These are phyloP conservation scores for Eupithecia dodoneata DNA, from an alignment of 2,888 invertebrate genomes.

Conservation along the genomic window DNA sequence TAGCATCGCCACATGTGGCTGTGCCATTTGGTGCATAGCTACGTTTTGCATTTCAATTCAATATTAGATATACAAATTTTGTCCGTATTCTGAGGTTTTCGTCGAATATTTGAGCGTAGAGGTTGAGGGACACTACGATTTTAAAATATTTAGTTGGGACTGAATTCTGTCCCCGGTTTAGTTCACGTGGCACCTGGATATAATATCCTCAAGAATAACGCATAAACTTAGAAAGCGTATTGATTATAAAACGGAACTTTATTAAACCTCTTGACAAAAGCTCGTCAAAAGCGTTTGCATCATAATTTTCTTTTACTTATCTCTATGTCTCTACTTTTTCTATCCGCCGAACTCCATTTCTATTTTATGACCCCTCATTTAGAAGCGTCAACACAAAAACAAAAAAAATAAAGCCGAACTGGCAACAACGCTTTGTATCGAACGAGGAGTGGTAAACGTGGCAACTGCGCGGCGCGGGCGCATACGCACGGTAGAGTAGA, in stretches of 20 bases:
- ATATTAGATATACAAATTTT: constrained; percentile 37
- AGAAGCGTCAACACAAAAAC: constrained; percentile 75
- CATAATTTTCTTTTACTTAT: constrained; percentile 18
- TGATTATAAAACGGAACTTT: not conserved
- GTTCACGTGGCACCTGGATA: not conserved
- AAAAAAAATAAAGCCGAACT: constrained; percentile 69
- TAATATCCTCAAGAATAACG: not conserved
- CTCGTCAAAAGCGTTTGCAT: not conserved
- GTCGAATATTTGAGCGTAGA: constrained; percentile 2
- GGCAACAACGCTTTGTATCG: constrained; percentile 72
- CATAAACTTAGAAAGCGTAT: not conserved
- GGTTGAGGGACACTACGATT: not conserved
- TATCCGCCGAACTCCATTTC: constrained; percentile 66
- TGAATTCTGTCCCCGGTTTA: not conserved
- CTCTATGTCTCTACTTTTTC: constrained; percentile 48
- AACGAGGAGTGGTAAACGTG: constrained; percentile 61
- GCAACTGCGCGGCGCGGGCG: constrained; percentile 63
- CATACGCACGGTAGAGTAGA: constrained; percentile 65
- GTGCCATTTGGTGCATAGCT: constrained; percentile 47
- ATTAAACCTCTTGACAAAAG: not conserved
- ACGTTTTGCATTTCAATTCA: constrained; percentile 38
- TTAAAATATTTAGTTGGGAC: not conserved
- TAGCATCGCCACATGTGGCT: constrained; percentile 59
- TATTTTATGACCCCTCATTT: constrained; percentile 79
- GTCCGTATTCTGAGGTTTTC: constrained; percentile 12